Conservation (phyloP, 2,888 invertebrate genomes). For the Tipula confusa region DNA sequence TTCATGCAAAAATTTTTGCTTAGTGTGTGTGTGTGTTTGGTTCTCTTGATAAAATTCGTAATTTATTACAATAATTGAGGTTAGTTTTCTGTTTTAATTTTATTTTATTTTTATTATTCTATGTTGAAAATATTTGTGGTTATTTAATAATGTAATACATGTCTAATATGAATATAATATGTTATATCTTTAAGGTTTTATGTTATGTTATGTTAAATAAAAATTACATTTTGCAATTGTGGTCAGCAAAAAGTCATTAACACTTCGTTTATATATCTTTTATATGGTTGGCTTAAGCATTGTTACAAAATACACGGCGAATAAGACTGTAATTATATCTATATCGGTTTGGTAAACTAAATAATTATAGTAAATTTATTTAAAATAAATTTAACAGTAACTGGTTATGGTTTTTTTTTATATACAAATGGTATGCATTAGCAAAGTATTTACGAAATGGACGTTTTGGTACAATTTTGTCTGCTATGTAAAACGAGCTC, state of each 20-base stretch:
- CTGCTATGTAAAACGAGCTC: too few species aligned
- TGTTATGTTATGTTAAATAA: neutral
- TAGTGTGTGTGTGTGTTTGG: neutral
- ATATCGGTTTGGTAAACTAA: too few species aligned
- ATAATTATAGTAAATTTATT: too few species aligned
- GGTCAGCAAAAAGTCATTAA: neutral
- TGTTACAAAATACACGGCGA: neutral
- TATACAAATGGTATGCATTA: too few species aligned
- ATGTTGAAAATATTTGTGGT: neutral
- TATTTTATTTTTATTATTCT: neutral
- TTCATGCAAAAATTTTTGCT: neutral
- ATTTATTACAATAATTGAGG: conserved; percentile 15
- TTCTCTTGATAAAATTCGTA: neutral
- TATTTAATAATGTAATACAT: conserved; percentile 3
- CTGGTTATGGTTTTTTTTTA: too few species aligned
- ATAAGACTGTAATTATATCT: too few species aligned
- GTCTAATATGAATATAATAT: neutral
- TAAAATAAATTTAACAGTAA: too few species aligned
- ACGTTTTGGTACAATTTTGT: too few species aligned
- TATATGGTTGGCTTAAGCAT: neutral
- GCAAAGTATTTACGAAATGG: too few species aligned
- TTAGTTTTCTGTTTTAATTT: neutral
- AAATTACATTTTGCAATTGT: neutral
- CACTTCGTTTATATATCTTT: neutral
- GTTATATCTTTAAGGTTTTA: neutral